Conservation (phyloP, 2,113 vertebrate genomes). For the Syngnathus floridae region DNA sequence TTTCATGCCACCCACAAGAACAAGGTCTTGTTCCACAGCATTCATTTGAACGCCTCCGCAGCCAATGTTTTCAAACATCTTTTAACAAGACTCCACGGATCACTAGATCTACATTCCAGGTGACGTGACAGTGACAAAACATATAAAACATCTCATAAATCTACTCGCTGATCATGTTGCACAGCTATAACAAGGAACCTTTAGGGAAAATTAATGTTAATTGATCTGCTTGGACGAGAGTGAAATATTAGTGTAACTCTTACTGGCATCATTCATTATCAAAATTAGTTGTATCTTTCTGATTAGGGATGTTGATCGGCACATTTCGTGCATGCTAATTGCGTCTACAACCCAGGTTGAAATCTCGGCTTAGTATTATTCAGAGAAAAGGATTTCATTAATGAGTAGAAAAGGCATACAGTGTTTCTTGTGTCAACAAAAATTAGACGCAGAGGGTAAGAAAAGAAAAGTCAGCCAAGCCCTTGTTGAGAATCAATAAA, state of each 20-base stretch:
- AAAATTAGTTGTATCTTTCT: neutral
- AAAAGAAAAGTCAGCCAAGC: slow-evolving; percentile 22
- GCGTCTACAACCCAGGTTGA: no score
- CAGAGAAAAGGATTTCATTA: neutral
- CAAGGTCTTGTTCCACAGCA: slow-evolving; percentile 27
- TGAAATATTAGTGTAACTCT: neutral
- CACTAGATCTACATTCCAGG: slow-evolving; percentile 3
- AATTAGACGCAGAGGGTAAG: slow-evolving; percentile 13
- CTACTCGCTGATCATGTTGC: neutral
- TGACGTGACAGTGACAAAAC: neutral
- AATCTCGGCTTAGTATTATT: no score
- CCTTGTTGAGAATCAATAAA: slow-evolving; percentile 43
- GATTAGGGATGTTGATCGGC: neutral
- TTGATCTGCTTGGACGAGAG: neutral
- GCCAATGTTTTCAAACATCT: slow-evolving; percentile 30
- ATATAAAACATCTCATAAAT: neutral
- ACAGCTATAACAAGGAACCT: neutral
- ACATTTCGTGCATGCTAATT: neutral
- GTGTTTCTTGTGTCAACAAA: slow-evolving; percentile 1
- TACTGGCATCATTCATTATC: neutral
- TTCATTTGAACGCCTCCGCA: slow-evolving; percentile 24
- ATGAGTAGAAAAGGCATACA: neutral
- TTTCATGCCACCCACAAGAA: slow-evolving; percentile 39
- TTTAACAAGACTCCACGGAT: slow-evolving; percentile 7
- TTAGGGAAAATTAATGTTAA: neutral